A percentile compares a stretch with the other conserved stretches of the same genome.
Conservation (phyloP, 2,113 vertebrate species). For the Falcunculus frontatus region DNA sequence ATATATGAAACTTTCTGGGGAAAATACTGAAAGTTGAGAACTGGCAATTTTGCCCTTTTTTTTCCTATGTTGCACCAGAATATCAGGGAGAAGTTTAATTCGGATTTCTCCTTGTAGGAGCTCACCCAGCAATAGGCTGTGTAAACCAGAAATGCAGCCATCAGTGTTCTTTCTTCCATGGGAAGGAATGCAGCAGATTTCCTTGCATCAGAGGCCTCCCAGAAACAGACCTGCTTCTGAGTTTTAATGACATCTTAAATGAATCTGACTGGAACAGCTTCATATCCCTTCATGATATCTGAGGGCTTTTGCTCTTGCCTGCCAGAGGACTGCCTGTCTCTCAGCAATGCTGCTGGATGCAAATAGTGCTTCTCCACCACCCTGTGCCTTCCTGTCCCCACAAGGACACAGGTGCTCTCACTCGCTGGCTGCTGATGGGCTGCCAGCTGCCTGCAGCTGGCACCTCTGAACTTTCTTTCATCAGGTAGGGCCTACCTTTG, state of each 20-base stretch:
- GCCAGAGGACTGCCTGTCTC: neutral
- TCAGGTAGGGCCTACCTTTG: neutral
- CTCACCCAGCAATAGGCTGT: neutral
- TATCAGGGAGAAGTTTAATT: neutral
- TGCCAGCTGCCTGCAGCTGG: neutral
- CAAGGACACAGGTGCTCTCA: fast-evolving
- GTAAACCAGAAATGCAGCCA: neutral
- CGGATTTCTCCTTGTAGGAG: neutral
- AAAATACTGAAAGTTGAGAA: neutral
- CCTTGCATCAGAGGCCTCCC: neutral
- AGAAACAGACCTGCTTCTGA: neutral
- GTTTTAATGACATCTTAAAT: neutral
- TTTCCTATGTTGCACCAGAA: neutral
- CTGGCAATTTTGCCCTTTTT: neutral
- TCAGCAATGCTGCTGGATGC: neutral
- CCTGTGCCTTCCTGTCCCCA: neutral
- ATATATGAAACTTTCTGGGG: neutral
- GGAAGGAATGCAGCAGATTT: neutral
- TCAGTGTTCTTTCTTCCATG: neutral
- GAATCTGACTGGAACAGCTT: neutral
- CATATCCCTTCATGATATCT: neutral
- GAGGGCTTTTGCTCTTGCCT: neutral
- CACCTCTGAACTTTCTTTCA: neutral
- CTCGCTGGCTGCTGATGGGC: neutral
- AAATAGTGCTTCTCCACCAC: neutral